Conservation (phyloP, 2,113 vertebrate genomes). For the Pipa parva region DNA sequence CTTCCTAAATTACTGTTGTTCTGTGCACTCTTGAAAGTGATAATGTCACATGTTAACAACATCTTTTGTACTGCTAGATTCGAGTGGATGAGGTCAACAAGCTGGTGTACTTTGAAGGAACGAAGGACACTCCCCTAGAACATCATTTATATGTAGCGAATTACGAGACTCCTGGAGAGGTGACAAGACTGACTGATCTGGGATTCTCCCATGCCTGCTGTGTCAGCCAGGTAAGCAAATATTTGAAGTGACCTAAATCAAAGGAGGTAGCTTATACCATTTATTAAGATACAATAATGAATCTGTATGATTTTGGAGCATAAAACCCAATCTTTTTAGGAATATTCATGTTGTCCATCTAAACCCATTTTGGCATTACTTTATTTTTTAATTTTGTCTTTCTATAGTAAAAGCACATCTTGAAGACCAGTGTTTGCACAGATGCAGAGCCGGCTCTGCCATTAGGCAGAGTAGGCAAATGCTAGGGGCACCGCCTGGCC, state of each 20-base stretch:
- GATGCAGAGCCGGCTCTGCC: too few relatives aligned
- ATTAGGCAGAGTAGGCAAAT: too few relatives aligned
- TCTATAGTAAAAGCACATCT: too few relatives aligned
- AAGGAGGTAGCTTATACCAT: too few relatives aligned
- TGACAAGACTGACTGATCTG: constrained; percentile 64
- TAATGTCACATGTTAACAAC: not conserved
- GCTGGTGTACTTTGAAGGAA: constrained; percentile 75
- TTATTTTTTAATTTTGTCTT: too few relatives aligned
- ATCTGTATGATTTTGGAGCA: not conserved
- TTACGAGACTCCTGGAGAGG: constrained; percentile 66
- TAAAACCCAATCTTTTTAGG: not conserved
- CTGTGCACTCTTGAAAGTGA: not conserved
- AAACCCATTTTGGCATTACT: too few relatives aligned
- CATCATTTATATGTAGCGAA: constrained; percentile 72
- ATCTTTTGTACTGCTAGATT: constrained; percentile 56
- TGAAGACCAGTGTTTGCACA: too few relatives aligned
- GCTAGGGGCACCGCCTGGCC: too few relatives aligned
- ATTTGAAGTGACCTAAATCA: not conserved
- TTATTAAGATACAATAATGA: too few relatives aligned
- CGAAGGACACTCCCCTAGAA: constrained; percentile 72
- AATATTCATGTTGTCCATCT: too few relatives aligned
- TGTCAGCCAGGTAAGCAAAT: constrained; percentile 64
- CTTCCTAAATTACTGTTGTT: not conserved
- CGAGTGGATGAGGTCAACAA: constrained; percentile 70
- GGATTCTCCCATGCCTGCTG: constrained; percentile 71